Conservation (phyloP, 2,888 invertebrate genomes). For the Andrena trimmerana region DNA sequence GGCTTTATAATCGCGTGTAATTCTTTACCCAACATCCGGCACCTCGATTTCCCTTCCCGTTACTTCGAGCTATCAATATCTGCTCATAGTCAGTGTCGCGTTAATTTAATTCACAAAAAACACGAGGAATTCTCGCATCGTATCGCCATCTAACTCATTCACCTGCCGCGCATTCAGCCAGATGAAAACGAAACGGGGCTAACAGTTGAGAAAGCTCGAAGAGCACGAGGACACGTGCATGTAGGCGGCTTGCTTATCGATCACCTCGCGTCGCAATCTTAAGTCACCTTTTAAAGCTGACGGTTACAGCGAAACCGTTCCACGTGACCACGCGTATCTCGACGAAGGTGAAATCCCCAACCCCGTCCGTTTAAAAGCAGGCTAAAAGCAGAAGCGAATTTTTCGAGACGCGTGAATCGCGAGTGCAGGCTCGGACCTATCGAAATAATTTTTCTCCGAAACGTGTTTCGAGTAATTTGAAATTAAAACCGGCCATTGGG, state of each 20-base stretch:
- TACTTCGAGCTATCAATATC: no score
- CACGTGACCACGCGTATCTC: background rate
- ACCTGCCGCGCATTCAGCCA: background rate
- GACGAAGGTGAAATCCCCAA: background rate
- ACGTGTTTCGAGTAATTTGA: conserved; percentile 20
- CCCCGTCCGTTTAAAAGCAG: background rate
- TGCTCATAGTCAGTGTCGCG: no score
- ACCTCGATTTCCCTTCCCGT: no score
- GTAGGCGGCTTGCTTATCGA: conserved; percentile 55
- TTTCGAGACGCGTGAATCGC: background rate
- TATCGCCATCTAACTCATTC: no score
- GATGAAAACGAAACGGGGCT: background rate
- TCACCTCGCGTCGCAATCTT: conserved; percentile 50
- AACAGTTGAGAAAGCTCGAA: conserved; percentile 7
- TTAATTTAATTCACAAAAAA: no score
- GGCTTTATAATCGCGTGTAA: background rate
- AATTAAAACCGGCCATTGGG: conserved; percentile 16
- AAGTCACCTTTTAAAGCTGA: conserved; percentile 53
- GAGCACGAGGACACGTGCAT: background rate
- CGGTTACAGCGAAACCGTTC: conserved; percentile 17
- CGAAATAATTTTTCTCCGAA: conserved; percentile 2
- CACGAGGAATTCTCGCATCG: no score
- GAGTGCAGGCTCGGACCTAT: background rate
- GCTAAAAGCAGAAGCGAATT: background rate
- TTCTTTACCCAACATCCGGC: background rate